A percentile compares a stretch with the other conserved stretches of the same genome.
Evolutionary conservation across 2,888 invertebrate species (phyloP).

Genomic region (Pogonocherus hispidulus): DNA sequence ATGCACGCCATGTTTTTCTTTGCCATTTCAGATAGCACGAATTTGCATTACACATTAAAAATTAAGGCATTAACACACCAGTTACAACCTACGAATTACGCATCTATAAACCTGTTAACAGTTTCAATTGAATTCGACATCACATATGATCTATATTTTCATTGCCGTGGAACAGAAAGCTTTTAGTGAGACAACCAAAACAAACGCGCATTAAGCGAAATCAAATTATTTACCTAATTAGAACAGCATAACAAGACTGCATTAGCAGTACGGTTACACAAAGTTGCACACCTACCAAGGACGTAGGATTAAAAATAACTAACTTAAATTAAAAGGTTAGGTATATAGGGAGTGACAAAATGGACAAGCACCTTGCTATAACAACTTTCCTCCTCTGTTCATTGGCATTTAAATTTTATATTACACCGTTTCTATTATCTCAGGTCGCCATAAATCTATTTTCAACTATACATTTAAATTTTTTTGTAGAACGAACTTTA

Average conservation of each 20-base stretch:
- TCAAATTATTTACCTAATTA: slow-evolving; percentile 5
- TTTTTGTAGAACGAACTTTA: too few species aligned
- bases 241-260: neutral
- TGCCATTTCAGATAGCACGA: neutral
- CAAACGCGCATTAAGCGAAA: neutral
- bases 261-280: neutral
- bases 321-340: neutral
- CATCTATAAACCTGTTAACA: neutral
- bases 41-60: neutral
- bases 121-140: neutral
- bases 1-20: neutral
- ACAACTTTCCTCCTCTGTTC: too few species aligned
- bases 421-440: too few species aligned
- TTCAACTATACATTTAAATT: too few species aligned
- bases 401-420: too few species aligned
- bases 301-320: neutral
- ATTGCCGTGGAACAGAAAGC: neutral
- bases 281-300: neutral
- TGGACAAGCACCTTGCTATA: too few species aligned
- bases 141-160: slow-evolving; percentile 3
- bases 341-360: too few species aligned
- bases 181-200: slow-evolving; percentile 2
- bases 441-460: too few species aligned
- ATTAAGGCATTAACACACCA: too few species aligned
- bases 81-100: neutral